A percentile compares a stretch with the other conserved stretches of the same genome.
These are phyloP conservation scores for Tor tambroides DNA, from an alignment of 2,113 vertebrate genomes.

Conservation along the genomic window DNA sequence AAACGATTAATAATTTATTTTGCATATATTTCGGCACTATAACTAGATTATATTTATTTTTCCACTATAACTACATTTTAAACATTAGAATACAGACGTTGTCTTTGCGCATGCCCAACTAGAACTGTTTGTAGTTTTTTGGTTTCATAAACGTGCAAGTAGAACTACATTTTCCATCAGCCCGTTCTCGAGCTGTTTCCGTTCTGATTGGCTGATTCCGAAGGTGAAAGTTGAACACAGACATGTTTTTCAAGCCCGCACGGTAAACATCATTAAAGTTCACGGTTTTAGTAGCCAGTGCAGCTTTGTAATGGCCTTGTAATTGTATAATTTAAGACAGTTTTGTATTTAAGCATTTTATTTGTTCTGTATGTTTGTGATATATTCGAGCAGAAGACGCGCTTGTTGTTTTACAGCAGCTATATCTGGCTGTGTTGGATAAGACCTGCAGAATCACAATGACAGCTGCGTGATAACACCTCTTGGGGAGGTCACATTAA, in stretches of 20 bases:
- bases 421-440: slow-evolving; percentile 2
- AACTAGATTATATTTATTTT: background rate
- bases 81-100: background rate
- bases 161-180: slow-evolving; percentile 31
- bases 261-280: background rate
- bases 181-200: background rate
- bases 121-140: background rate
- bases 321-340: background rate
- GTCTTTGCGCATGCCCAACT: background rate
- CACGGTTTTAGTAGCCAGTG: background rate
- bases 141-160: background rate
- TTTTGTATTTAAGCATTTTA: background rate
- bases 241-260: slow-evolving; percentile 14
- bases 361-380: background rate
- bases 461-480: background rate
- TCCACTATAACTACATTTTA: background rate
- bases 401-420: background rate
- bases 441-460: background rate
- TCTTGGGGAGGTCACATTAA: slow-evolving; percentile 1
- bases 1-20: too few species aligned
- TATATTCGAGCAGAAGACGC: background rate
- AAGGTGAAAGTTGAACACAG: slow-evolving; percentile 37
- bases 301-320: background rate
- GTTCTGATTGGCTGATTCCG: slow-evolving; percentile 22
- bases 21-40: background rate